phyloP scores from a whole-genome alignment of 1,140 invertebrate species.

The Solen grandis region DNA sequence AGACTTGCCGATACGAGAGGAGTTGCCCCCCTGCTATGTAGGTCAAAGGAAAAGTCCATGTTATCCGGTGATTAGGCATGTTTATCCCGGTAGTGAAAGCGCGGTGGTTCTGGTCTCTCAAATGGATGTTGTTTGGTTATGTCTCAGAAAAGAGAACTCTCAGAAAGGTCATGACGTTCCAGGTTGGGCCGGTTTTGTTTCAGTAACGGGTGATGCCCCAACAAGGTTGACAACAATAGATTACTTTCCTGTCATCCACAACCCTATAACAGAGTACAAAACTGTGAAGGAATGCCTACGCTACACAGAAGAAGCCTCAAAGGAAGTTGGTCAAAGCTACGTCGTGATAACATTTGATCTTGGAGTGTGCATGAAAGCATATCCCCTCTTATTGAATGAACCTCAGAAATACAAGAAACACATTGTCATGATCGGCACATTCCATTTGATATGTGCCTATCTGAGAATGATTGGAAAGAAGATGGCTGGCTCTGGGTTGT shows the following conservation, averaged over 20 bases:
- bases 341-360: conserved; percentile 62
- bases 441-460: conserved; percentile 56
- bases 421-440: conserved; percentile 57
- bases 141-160: conserved; percentile 14
- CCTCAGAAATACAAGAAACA: conserved; percentile 58
- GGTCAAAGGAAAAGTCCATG: conserved; percentile 27
- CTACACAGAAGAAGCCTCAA: conserved; percentile 50
- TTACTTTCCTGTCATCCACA: conserved; percentile 59
- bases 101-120: conserved; percentile 7
- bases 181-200: conserved; percentile 52
- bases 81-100: conserved; percentile 8
- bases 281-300: conserved; percentile 57
- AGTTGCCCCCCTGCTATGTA: conserved; percentile 53
- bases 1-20: conserved; percentile 24
- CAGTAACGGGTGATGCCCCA: conserved; percentile 33
- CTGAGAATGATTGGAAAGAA: conserved; percentile 63
- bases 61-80: background rate
- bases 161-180: conserved; percentile 18
- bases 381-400: conserved; percentile 59
- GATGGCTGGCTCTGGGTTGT: conserved; percentile 51
- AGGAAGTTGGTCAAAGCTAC: conserved; percentile 58
- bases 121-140: conserved; percentile 55
- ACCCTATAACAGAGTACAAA: conserved; percentile 59
- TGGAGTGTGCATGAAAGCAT: conserved; percentile 65
- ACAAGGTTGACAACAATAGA: conserved; percentile 56